Evolutionary conservation across 2,888 invertebrate species (phyloP).

Genomic region (Germaria angustata): DNA sequence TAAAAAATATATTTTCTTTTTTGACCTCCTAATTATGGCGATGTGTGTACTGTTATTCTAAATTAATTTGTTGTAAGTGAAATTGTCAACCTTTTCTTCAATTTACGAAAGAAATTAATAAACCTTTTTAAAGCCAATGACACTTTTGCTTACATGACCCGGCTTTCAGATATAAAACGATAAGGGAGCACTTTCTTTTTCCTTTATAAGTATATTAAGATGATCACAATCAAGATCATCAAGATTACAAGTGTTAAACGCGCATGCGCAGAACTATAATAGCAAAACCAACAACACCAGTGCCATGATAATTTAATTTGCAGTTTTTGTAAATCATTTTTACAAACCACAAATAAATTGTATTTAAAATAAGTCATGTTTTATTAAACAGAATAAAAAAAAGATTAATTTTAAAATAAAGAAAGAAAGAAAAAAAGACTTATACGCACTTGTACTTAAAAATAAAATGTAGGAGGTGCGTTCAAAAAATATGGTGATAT

Average conservation of each 20-base stretch:
- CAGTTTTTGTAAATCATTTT: conserved; percentile 1
- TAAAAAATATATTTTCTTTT: too few species aligned
- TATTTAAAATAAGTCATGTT: conserved; percentile 7
- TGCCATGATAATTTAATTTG: conserved; percentile 35
- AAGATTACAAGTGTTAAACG: background rate
- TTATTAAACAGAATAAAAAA: background rate
- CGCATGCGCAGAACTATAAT: background rate
- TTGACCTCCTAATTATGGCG: too few species aligned
- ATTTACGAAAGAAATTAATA: background rate
- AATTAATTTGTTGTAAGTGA: too few species aligned
- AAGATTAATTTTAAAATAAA: background rate
- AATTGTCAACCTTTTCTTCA: background rate
- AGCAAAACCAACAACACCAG: background rate
- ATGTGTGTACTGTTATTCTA: too few species aligned
- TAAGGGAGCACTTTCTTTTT: conserved; percentile 59
- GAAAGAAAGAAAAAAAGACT: background rate
- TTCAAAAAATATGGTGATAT: too few species aligned
- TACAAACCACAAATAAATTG: conserved; percentile 6
- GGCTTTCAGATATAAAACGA: background rate
- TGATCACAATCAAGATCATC: background rate
- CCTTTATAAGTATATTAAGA: background rate
- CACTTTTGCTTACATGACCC: conserved; percentile 38
- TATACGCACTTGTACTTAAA: background rate
- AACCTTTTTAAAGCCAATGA: background rate
- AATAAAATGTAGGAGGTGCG: background rate